Evolutionary conservation across 1,140 invertebrate species (phyloP).

Genomic region (Aphaenogaster rudis): DNA sequence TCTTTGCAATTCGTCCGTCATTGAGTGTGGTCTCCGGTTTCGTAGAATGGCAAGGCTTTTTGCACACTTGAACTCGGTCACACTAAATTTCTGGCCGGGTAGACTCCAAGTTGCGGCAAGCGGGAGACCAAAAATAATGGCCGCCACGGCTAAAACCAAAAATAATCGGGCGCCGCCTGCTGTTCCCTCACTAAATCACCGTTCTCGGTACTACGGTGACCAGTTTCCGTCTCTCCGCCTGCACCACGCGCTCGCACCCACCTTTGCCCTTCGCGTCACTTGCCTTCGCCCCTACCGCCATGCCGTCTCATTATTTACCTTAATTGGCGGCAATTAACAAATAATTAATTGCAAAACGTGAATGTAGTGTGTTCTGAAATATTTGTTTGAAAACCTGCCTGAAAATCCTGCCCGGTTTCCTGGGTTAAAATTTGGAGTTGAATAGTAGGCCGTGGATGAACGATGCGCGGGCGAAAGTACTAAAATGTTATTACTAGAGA

Average conservation of each 20-base stretch:
- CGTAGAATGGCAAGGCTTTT: conserved; percentile 66
- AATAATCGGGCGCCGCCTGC: conserved; percentile 85
- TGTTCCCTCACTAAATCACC: conserved; percentile 84
- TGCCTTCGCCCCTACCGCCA: conserved; percentile 41
- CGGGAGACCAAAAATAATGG: conserved; percentile 83
- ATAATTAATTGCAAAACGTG: conserved; percentile 78
- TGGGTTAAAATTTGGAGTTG: conserved; percentile 5
- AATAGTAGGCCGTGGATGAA: conserved; percentile 16
- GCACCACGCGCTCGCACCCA: conserved; percentile 10
- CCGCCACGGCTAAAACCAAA: conserved; percentile 83
- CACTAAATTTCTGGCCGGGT: conserved; percentile 78
- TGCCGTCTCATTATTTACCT: conserved; percentile 81
- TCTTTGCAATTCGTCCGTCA: conserved; percentile 65
- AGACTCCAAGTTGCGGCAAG: conserved; percentile 78
- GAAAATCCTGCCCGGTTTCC: neutral
- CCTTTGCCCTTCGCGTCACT: conserved; percentile 63
- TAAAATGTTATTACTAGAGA: conserved; percentile 22
- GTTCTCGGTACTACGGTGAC: conserved; percentile 74
- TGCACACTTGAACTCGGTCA: conserved; percentile 73
- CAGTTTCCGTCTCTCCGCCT: conserved; percentile 68
- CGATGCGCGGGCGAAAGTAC: conserved; percentile 14
- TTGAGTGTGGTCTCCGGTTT: conserved; percentile 46
- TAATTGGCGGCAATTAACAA: conserved; percentile 83
- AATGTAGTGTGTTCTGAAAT: conserved; percentile 38
- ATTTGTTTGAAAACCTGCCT: conserved; percentile 73